Evolutionary conservation across 23 tunicate species (phyloP).

Genomic region (Halocynthia roretzi): DNA sequence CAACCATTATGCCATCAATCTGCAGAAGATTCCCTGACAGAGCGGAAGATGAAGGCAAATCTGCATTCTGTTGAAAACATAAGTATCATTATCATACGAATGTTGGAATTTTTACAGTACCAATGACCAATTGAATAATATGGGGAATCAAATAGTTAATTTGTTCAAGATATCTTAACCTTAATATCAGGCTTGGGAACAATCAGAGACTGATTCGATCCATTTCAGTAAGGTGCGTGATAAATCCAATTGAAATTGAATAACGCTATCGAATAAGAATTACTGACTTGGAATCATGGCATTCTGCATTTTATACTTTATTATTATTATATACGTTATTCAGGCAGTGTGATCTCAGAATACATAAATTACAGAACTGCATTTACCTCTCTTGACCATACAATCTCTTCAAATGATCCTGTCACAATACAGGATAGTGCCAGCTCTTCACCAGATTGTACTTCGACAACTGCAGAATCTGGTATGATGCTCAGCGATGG

Average conservation of each 20-base stretch:
- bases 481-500: conserved; percentile 10
- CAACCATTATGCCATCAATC: conserved; percentile 20
- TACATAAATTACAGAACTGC: neutral
- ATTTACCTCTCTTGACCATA: conserved; percentile 21
- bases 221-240: no score
- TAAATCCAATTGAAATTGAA: no score
- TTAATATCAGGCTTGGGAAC: no score
- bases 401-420: neutral
- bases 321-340: no score
- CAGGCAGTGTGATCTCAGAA: neutral
- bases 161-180: no score
- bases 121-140: no score
- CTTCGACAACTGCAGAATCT: conserved; percentile 2
- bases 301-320: neutral
- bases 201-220: no score
- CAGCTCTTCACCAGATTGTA: conserved; percentile 42
- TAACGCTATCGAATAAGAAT: neutral
- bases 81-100: no score
- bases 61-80: neutral
- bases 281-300: neutral
- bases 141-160: no score
- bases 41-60: neutral
- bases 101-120: no score
- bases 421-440: conserved; percentile 16
- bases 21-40: conserved; percentile 16